Conservation (phyloP, 2,888 invertebrate genomes). For the Portevinia maculata region DNA sequence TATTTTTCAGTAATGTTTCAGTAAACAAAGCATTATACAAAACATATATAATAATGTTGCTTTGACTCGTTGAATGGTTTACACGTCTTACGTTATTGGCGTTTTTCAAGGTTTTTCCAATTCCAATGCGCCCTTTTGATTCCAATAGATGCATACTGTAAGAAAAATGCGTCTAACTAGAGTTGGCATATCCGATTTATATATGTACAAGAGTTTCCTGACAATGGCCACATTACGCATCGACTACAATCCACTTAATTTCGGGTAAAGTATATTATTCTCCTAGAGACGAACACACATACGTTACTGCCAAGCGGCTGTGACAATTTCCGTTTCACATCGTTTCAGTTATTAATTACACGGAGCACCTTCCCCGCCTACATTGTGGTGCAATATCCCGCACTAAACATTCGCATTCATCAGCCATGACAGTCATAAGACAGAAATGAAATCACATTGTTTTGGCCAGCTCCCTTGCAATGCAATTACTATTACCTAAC, state of each 20-base stretch:
- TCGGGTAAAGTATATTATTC: constrained; percentile 28
- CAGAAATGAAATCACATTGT: constrained; percentile 54
- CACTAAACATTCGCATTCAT: constrained; percentile 36
- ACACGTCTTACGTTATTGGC: too few species aligned
- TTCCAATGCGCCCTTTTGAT: too few species aligned
- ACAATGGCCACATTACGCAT: neutral
- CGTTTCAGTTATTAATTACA: constrained; percentile 70
- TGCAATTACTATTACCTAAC: constrained; percentile 61
- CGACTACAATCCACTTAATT: constrained; percentile 12
- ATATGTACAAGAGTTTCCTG: neutral
- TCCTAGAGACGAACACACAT: neutral
- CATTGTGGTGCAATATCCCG: constrained; percentile 40
- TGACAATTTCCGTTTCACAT: constrained; percentile 67
- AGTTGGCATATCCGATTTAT: neutral
- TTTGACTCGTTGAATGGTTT: too few species aligned
- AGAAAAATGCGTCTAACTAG: neutral
- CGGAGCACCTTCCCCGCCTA: constrained; percentile 45
- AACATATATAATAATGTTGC: too few species aligned
- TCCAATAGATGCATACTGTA: too few species aligned
- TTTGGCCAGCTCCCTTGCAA: constrained; percentile 38
- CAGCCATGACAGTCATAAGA: constrained; percentile 56
- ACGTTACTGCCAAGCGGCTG: constrained; percentile 36
- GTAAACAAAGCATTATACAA: too few species aligned
- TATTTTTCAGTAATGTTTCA: too few species aligned
- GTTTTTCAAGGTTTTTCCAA: too few species aligned